Conservation (phyloP, 2,888 invertebrate genomes). For the Trachelus troglodyta region DNA sequence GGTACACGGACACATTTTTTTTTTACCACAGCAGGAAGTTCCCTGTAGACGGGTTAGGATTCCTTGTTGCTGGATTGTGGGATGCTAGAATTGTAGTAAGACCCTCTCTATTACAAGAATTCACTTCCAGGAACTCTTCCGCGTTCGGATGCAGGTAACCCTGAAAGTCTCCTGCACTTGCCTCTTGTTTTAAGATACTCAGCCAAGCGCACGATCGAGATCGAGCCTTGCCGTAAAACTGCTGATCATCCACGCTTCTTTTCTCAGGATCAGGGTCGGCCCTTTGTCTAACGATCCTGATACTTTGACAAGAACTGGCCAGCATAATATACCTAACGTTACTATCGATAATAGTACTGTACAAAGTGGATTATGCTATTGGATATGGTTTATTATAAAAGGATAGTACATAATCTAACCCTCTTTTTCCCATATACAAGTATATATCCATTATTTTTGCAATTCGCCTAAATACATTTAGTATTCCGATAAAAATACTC, state of each 20-base stretch:
- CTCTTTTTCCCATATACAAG: background rate
- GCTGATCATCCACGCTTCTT: constrained; percentile 17
- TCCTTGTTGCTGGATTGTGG: constrained; percentile 12
- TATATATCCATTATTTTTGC: background rate
- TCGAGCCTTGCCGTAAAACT: constrained; percentile 9
- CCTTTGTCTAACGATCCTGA: constrained; percentile 1
- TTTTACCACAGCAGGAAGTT: constrained; percentile 1
- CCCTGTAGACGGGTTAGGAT: constrained; percentile 13
- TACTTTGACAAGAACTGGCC: background rate
- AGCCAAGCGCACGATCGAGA: constrained; percentile 22
- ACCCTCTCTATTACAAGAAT: background rate
- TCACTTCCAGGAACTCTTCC: constrained; percentile 23
- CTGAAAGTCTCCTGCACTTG: background rate
- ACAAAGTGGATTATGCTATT: background rate
- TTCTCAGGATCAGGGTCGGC: constrained; percentile 16
- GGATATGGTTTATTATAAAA: background rate
- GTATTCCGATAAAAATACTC: background rate
- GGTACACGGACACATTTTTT: constrained; percentile 7
- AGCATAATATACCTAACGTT: background rate
- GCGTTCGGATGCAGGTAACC: background rate
- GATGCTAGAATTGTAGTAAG: background rate
- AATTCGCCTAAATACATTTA: background rate
- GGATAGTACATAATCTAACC: background rate
- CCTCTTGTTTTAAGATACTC: constrained; percentile 17
- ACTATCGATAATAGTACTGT: background rate